Evolutionary conservation across 2,797 vertebrate species (phyloP).

Genomic region (Sternarchorhynchus goeldii): DNA sequence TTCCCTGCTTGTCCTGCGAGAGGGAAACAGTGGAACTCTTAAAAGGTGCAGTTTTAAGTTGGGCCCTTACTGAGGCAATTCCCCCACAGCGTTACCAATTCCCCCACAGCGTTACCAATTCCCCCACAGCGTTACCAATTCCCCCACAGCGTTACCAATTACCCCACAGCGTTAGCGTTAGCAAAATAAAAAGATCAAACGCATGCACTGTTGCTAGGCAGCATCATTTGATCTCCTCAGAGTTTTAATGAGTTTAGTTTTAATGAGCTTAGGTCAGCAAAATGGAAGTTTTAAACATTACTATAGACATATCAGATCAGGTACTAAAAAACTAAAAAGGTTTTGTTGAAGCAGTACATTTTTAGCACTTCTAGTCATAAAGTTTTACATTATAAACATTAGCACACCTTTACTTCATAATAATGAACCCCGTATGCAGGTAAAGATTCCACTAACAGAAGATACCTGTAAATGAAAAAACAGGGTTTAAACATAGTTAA

Average conservation of each 20-base stretch:
- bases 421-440: conserved; percentile 99
- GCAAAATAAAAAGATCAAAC: conserved; percentile 64
- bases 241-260: conserved; percentile 62
- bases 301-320: not conserved
- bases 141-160: too few relatives aligned
- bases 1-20: conserved; percentile 94
- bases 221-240: conserved; percentile 65
- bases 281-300: conserved; percentile 12
- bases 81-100: conserved; percentile 57
- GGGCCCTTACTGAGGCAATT: conserved; percentile 59
- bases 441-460: conserved; percentile 91
- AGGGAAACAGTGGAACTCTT: conserved; percentile 25
- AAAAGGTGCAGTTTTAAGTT: conserved; percentile 12
- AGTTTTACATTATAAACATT: conserved; percentile 49
- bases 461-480: conserved; percentile 84
- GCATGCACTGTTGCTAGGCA: conserved; percentile 33
- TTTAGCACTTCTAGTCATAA: conserved; percentile 1
- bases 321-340: not conserved
- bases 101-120: too few relatives aligned
- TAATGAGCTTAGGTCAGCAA: conserved; percentile 53
- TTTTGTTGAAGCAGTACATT: not conserved
- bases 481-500: conserved; percentile 52
- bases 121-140: conserved; percentile 45
- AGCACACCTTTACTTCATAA: conserved; percentile 94
- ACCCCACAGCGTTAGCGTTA: conserved; percentile 49